Conservation (phyloP, 2,888 invertebrate genomes). For the Leucania comma region DNA sequence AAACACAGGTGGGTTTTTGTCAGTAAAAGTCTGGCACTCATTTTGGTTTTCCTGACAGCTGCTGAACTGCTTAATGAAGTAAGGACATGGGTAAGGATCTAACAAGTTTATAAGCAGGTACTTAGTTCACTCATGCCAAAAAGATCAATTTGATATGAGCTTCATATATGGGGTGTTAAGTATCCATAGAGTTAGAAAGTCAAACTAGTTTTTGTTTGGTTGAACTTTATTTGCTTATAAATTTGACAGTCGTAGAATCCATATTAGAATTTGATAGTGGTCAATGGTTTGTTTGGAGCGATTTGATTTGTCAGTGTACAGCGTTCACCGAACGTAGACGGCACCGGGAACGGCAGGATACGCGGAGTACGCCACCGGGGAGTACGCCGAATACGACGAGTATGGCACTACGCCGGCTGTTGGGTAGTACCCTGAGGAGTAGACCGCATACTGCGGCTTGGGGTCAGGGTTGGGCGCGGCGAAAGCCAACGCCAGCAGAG, state of each 20-base stretch:
- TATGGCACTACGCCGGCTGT: conserved; percentile 67
- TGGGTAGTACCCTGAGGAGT: conserved; percentile 74
- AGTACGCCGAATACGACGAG: conserved; percentile 75
- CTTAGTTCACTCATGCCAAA: conserved; percentile 21
- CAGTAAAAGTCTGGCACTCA: neutral
- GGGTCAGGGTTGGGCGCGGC: conserved; percentile 85
- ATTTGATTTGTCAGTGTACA: conserved; percentile 49
- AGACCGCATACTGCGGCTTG: conserved; percentile 74
- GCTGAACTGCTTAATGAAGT: neutral
- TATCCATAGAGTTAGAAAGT: conserved; percentile 23
- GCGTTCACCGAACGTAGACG: conserved; percentile 71
- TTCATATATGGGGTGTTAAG: neutral
- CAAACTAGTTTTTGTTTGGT: conserved; percentile 36
- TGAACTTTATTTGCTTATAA: conserved; percentile 44
- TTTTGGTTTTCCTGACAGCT: neutral
- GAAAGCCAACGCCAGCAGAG: conserved; percentile 87
- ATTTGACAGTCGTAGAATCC: conserved; percentile 21
- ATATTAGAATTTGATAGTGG: conserved; percentile 8
- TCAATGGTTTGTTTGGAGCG: conserved; percentile 12
- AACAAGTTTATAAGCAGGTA: neutral
- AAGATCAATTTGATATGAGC: conserved; percentile 7
- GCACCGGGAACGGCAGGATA: conserved; percentile 64
- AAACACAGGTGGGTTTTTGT: too few species aligned
- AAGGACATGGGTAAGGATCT: neutral
- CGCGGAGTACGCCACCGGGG: conserved; percentile 75